Conservation (phyloP, 2,113 vertebrate species). For the Callorhinus ursinus region DNA sequence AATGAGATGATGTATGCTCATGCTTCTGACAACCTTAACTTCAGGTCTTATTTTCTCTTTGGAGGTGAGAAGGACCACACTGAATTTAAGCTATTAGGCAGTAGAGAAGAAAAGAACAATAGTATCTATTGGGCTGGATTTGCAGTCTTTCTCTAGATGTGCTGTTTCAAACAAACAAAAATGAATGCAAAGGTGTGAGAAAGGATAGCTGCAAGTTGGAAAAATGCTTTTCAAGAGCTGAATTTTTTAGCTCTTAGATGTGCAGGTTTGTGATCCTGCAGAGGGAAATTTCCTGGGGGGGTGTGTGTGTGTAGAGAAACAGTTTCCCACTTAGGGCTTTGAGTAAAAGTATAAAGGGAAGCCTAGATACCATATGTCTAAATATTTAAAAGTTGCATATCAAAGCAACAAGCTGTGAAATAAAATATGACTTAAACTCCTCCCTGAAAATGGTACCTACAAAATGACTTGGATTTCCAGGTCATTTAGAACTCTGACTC, state of each 20-base stretch:
- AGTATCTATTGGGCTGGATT: neutral
- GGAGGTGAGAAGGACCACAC: neutral
- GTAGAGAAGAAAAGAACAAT: neutral
- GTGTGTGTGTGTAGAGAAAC: neutral
- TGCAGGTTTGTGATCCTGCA: neutral
- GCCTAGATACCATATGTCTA: neutral
- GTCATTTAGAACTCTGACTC: neutral
- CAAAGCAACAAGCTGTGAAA: neutral
- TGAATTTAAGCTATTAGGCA: neutral
- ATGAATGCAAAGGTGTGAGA: neutral
- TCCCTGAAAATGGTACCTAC: neutral
- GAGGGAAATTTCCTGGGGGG: neutral
- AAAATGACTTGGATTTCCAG: neutral
- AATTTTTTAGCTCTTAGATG: neutral
- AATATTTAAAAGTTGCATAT: neutral
- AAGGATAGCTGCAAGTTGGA: neutral
- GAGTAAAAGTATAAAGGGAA: neutral
- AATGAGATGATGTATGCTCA: neutral
- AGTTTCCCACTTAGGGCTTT: neutral
- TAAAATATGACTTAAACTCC: neutral
- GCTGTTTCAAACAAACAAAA: neutral
- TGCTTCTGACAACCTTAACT: neutral
- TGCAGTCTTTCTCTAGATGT: neutral
- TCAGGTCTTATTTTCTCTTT: neutral
- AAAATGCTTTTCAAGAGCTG: neutral